Conservation (phyloP, 2,113 vertebrate genomes). For the Hippocampus zosterae region DNA sequence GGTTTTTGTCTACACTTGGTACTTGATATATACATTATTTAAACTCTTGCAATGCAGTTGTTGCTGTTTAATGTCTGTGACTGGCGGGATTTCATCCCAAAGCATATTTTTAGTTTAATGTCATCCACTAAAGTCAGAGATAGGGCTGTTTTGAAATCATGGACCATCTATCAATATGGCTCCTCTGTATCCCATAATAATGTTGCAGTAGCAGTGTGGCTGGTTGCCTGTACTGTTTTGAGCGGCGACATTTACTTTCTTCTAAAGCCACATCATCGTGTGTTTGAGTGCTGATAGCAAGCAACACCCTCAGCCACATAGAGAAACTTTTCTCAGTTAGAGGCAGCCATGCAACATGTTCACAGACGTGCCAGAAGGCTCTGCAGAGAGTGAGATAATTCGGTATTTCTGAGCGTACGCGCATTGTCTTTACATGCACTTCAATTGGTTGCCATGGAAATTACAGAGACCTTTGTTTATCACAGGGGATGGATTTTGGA, state of each 20-base stretch:
- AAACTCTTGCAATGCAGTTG: background rate
- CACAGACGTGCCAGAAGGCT: conserved; percentile 14
- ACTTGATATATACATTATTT: too few species aligned
- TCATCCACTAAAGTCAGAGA: too few species aligned
- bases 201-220: conserved; percentile 4
- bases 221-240: too few species aligned
- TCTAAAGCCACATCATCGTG: conserved; percentile 18
- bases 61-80: too few species aligned
- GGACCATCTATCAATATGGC: background rate
- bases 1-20: background rate
- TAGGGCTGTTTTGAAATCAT: too few species aligned
- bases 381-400: background rate
- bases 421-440: background rate
- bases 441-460: background rate
- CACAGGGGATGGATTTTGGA: background rate
- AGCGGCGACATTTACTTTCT: conserved; percentile 17
- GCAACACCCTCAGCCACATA: conserved; percentile 2
- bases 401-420: background rate
- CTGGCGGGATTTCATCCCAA: too few species aligned
- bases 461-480: background rate
- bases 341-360: conserved; percentile 12
- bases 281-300: conserved; percentile 46
- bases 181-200: background rate
- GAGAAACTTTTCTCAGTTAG: conserved; percentile 27
- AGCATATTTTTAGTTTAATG: too few species aligned